These are phyloP conservation scores for Cassiopea andromeda DNA, from an alignment of 30 jellyfish, hydroid and myxozoan genomes.

Conservation along the genomic window DNA sequence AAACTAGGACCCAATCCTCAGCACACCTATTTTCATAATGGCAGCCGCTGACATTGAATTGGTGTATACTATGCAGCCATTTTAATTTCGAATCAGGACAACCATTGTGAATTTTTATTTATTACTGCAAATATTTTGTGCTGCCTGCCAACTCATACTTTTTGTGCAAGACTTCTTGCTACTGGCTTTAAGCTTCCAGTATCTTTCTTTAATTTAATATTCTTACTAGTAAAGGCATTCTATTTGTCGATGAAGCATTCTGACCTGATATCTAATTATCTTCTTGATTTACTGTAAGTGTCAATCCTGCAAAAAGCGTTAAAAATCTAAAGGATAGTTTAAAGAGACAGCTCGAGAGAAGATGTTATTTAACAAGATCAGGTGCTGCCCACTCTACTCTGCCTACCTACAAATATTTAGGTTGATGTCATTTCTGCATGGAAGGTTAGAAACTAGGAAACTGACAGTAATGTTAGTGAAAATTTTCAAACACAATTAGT, in stretches of 20 bases:
- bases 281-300: neutral
- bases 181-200: neutral
- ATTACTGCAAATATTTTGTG: neutral
- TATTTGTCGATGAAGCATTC: neutral
- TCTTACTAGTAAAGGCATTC: neutral
- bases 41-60: too few relatives aligned
- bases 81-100: too few relatives aligned
- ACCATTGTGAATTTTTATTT: too few relatives aligned
- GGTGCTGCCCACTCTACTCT: conserved; percentile 75
- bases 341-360: conserved; percentile 33
- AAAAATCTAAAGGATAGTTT: conserved; percentile 58
- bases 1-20: too few relatives aligned
- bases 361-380: conserved; percentile 42
- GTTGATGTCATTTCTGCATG: conserved; percentile 60
- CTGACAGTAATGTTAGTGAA: neutral
- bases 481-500: neutral
- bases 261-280: neutral
- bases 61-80: too few relatives aligned
- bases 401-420: conserved; percentile 77
- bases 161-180: neutral
- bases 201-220: neutral
- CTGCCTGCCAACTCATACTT: neutral
- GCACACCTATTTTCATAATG: too few relatives aligned
- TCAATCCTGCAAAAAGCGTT: conserved; percentile 12
- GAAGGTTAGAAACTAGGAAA: neutral